Evolutionary conservation across 2,797 vertebrate species (phyloP).

Genomic region (Squalus acanthias): DNA sequence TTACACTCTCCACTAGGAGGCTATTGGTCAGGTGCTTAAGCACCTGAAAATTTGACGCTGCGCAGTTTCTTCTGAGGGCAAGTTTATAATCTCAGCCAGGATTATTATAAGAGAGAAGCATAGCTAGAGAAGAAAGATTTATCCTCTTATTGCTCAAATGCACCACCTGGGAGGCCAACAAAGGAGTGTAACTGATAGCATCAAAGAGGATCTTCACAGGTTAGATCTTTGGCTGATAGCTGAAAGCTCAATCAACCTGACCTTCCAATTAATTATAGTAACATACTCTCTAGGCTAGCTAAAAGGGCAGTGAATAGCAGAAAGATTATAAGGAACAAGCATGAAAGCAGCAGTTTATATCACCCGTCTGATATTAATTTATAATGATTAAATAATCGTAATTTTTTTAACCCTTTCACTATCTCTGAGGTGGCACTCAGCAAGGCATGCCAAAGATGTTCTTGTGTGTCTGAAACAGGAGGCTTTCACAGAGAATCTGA

Average conservation of each 20-base stretch:
- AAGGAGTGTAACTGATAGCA: neutral
- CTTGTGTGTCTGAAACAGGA: neutral
- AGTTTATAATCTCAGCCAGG: neutral
- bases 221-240: neutral
- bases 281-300: neutral
- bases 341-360: neutral
- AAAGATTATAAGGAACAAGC: neutral
- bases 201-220: neutral
- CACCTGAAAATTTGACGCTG: neutral
- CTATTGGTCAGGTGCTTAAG: neutral
- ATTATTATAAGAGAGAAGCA: neutral
- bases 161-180: neutral
- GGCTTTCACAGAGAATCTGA: neutral
- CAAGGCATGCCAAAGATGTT: neutral
- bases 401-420: neutral
- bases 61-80: neutral
- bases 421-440: neutral
- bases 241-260: neutral
- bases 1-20: no score
- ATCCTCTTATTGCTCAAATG: neutral
- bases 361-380: neutral
- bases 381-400: neutral
- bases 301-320: neutral
- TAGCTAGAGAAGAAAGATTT: neutral
- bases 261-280: slow-evolving; percentile 7